Evolutionary conservation across 2,797 vertebrate species (phyloP), one percentile per base, ranked within the genome.

Genomic region (Thalassophryne amazonica): DNA sequence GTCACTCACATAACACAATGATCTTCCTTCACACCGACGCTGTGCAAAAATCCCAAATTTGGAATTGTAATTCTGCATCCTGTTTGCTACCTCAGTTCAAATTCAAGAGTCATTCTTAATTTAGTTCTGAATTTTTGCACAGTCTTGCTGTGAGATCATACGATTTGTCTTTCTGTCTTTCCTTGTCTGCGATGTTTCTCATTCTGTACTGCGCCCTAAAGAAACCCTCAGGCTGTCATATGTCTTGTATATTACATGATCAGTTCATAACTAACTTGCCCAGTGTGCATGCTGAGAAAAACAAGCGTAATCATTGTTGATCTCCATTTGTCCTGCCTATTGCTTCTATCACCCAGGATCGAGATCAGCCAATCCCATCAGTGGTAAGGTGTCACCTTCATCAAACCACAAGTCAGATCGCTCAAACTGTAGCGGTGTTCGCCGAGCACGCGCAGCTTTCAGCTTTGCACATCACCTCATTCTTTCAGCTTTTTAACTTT

Each of bases 331-430:
- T 96, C 91, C 90, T 88, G 90, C 92, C 82, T 83, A 86, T 91
- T 89, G 93, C 94, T 90, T 85, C 89, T 93, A 90, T 93, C 92
- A 86, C 85, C 89, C 94, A 99, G 97, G 97, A 98, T 99, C 96
- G 93, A 96, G 97, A 94, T 99, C 97, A 89, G 97, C 97, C 91
- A 98, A 98, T 91, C 94, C 95, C 84, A 94, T 94, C 90, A 94
- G 94, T 92, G 97, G 97, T 98, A 99, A 98, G 95, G 82, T 74
- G 89, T 78, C 89, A 75, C 56, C 69, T 86, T 91, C 86, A 86
- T 89, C 82, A 75, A 78, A 36, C 84, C 79, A 85, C 73, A 56
- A 61, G 53, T 55, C 68, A 72, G 69, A 56, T 16, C 36, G 54
- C 46, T 47, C 55, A n/a, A 9, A 53, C 49, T 15, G 18, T 17